Conservation (phyloP, 1,140 invertebrate genomes). For the Physella acuta region DNA sequence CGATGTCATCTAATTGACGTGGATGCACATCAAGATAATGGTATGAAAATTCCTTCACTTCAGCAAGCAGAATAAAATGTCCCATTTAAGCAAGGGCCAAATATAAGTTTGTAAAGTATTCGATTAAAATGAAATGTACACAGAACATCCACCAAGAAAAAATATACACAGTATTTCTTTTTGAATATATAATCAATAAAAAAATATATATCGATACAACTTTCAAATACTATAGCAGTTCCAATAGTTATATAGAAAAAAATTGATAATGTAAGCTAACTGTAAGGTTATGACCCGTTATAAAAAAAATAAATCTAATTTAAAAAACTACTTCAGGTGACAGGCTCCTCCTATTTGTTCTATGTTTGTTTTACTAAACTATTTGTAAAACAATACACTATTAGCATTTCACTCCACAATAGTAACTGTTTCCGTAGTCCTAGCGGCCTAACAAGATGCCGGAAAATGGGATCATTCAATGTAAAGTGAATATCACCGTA, state of each 20-base stretch:
- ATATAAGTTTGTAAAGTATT: not conserved
- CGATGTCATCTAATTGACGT: slow-evolving; percentile 12
- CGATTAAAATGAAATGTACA: not conserved
- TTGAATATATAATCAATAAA: not conserved
- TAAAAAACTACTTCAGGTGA: too few species aligned
- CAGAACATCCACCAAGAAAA: too few species aligned
- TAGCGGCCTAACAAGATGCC: slow-evolving; percentile 1
- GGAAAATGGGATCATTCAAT: slow-evolving; percentile 1
- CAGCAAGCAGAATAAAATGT: too few species aligned
- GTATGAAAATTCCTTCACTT: not conserved
- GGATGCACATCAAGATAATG: not conserved
- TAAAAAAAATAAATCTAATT: not conserved
- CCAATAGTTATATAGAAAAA: not conserved
- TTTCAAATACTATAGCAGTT: not conserved
- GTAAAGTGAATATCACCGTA: not conserved
- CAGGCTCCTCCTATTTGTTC: too few species aligned
- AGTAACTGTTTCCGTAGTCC: not conserved
- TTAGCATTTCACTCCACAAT: not conserved
- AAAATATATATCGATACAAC: not conserved
- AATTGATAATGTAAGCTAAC: too few species aligned
- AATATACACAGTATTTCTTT: not conserved
- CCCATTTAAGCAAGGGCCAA: not conserved
- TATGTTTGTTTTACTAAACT: not conserved
- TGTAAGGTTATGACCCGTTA: not conserved
- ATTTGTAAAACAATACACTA: not conserved